These are phyloP conservation scores for Oconnorella tubifera DNA, from an alignment of 2,888 invertebrate species.

Conservation along the genomic window DNA sequence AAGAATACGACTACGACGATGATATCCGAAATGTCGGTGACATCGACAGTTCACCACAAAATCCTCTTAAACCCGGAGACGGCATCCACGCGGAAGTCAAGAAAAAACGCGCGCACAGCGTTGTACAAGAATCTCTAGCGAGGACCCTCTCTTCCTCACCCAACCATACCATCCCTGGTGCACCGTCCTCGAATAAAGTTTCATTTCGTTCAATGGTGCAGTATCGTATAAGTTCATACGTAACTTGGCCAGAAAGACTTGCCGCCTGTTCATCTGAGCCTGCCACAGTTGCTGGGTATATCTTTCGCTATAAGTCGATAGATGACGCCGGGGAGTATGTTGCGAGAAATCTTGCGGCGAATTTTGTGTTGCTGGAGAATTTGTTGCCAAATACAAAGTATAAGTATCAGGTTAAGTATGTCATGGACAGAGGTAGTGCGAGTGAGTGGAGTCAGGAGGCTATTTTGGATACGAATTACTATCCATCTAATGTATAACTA, in stretches of 20 bases:
- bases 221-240: conserved; percentile 17
- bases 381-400: conserved; percentile 19
- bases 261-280: not conserved
- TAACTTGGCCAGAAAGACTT: conserved; percentile 24
- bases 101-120: conserved; percentile 13
- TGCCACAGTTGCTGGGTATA: conserved; percentile 11
- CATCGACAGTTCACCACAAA: not conserved
- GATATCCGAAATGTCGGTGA: conserved; percentile 6
- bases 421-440: conserved; percentile 12
- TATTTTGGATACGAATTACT: conserved; percentile 7
- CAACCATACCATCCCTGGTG: not conserved
- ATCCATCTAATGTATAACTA: not conserved
- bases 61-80: not conserved
- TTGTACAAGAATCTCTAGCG: conserved; percentile 18
- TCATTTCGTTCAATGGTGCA: conserved; percentile 15
- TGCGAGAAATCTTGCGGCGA: conserved; percentile 14
- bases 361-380: conserved; percentile 24
- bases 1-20: conserved; percentile 15
- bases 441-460: conserved; percentile 21
- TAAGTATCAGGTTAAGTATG: conserved; percentile 26
- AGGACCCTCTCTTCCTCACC: conserved; percentile 3
- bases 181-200: not conserved
- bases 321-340: conserved; percentile 16
- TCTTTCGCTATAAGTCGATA: conserved; percentile 16
- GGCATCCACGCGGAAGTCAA: conserved; percentile 10